Base-by-base conservation (phyloP, 2,888 invertebrate genomes). In the Hyposoter didymator region DNA sequence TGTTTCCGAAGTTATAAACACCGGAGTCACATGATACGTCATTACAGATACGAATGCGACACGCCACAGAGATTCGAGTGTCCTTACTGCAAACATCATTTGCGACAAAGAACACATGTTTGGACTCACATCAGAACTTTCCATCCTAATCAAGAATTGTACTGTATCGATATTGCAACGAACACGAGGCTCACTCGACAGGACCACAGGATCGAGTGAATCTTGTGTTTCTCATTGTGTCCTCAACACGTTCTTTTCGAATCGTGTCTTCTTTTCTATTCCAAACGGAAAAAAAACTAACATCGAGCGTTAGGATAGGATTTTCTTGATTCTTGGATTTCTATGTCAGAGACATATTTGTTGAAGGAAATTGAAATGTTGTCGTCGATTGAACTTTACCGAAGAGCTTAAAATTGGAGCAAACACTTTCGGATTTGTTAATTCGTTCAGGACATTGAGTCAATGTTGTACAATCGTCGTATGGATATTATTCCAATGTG, bases 1-100 rank as follows among this genome's bases (percentile, higher is more conserved):
- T 96, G 96, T 89, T 94, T 94, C 88, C 95, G 95, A 90, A 95
- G 95, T 88, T 96, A 96, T 91, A 94, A 95, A 87, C 95, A 95
- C 79, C 95, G 95, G 87, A 95, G 95, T 14, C 96, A 96, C 89
- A 94, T 96, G 90, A 95, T 95, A 87, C 94, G 96, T 1, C 96
- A 96, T 90, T 94, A 94, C 92, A 94, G 90, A 82, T 93, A 93
- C 88, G 94, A 94, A 87, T 94, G 94, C 84, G 94, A 94, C 3
- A 91, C 91, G n/a, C 90, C 90, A 0, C 93, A 93, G 67, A 90
- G 93, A 82, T 94, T 94, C 88, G 91, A 91, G 82, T 94, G 94
- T 80, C 92, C 92, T 0, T 92, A 92, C 81, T 94, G 94, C 89
- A 91, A 92, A 84, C 89, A 91, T 47, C 91, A 91, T 81, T 84